Evolutionary conservation across 2,888 invertebrate genomes (phyloP), one percentile per base, ranked within the genome.

Genomic region (Masnerella sp.): DNA sequence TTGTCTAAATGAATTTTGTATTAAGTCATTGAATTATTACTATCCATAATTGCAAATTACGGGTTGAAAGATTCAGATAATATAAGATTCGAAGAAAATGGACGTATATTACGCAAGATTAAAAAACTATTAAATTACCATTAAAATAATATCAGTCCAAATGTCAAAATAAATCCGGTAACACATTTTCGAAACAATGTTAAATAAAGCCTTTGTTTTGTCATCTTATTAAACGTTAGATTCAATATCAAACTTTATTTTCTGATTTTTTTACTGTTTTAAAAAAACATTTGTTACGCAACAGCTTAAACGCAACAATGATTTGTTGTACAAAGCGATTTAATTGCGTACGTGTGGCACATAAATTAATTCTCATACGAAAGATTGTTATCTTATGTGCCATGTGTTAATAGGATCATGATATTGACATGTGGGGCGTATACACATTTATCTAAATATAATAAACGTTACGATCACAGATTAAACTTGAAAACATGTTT

Each of bases 361-460:
- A 32, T 22, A 43, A 40, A 58, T 58, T 58, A 32, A 43, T 58
- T 17, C 43, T 9, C 43, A 14, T 4, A 43, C 43, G 20, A 34
- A 34, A 58, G 58, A 58, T 58, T 22, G 12, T 34, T 58, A 58
- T 58, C 58, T n/a, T 32, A 5, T 5, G 22, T 30, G 22, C 22
- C 34, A 45, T 45, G 30, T 58, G 34, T 45, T 32, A 56, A 58
- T 58, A 58, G 20, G 20, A 58, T 58, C 58, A 14, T 18, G 18
- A 34, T 32, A 58, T 45, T 58, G 58, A 34, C 43, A 25, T 32
- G 43, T 11, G 32, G 43, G 32, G 30, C 12, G 9, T 42, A 56
- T 12, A 20, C 34, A 15, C 34, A 43, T 38, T 52, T 52, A 52
- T 52, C 38, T 52, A 38, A 38, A 25, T 40, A 40, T 38, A 52